Evolutionary conservation across 1,140 invertebrate species (phyloP).

Genomic region (Eulimnadia texana): DNA sequence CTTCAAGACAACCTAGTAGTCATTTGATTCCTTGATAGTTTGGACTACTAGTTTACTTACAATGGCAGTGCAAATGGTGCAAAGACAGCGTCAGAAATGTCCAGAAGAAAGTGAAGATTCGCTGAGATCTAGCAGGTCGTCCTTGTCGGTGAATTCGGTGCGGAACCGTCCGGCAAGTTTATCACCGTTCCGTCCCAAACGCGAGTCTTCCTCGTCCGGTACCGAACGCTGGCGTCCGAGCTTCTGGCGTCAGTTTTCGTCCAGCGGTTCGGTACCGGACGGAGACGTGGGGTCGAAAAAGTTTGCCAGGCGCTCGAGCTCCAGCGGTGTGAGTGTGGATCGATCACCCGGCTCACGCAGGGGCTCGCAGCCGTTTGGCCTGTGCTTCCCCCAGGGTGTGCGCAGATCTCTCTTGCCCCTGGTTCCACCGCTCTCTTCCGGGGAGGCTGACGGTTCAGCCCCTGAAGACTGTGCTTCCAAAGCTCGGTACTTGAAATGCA

Average conservation of each 20-base stretch:
- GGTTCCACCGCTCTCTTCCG: background rate
- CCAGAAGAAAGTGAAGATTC: no score
- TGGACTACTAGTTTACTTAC: background rate
- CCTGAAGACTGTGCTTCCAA: background rate
- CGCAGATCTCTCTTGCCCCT: slow-evolving; percentile 6
- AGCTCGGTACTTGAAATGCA: slow-evolving; percentile 9
- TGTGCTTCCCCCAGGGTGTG: slow-evolving; percentile 1
- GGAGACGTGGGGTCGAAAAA: background rate
- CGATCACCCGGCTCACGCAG: background rate
- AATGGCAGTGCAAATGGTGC: background rate
- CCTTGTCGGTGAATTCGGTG: background rate
- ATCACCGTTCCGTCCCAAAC: slow-evolving; percentile 4
- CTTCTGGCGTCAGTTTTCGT: background rate
- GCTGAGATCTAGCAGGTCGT: background rate
- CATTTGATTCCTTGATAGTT: no score
- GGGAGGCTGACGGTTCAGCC: background rate
- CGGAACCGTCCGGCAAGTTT: slow-evolving; percentile 8
- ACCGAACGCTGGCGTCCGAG: no score
- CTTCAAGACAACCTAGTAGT: no score
- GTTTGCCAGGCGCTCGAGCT: background rate
- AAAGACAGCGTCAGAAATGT: background rate
- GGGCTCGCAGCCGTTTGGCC: background rate
- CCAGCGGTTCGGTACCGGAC: background rate
- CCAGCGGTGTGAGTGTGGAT: background rate
- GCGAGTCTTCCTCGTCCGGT: background rate